phyloP scores from a whole-genome alignment of 1,140 invertebrate genomes.

The Drosophila eugracilis region DNA sequence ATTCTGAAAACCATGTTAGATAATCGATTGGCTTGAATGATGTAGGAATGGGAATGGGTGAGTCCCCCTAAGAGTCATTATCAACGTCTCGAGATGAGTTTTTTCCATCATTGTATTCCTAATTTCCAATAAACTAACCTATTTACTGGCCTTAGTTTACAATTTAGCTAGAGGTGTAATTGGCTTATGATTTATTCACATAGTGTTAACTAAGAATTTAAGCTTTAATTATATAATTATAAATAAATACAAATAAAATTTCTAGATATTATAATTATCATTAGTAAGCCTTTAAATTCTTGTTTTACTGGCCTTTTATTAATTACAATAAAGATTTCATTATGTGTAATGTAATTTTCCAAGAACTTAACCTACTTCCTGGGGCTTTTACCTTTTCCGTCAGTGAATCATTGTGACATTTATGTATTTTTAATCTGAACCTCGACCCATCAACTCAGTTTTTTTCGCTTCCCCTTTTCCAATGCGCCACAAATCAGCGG shows the following conservation, averaged over 20 bases:
- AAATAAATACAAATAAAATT: too few species aligned
- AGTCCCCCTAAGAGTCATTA: background rate
- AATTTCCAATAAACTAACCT: background rate
- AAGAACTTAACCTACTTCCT: constrained; percentile 26
- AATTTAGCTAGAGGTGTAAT: background rate
- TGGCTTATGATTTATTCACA: background rate
- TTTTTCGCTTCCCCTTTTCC: constrained; percentile 10
- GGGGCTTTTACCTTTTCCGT: background rate
- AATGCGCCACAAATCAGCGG: constrained; percentile 47
- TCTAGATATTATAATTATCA: too few species aligned
- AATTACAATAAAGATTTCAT: background rate
- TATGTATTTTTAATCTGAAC: constrained; percentile 9
- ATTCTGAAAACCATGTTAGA: constrained; percentile 21
- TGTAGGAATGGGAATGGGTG: constrained; percentile 12
- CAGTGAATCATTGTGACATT: constrained; percentile 35
- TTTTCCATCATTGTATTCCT: background rate
- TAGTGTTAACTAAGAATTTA: background rate
- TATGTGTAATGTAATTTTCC: background rate
- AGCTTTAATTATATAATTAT: too few species aligned
- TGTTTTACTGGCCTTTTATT: background rate
- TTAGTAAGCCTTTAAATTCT: too few species aligned
- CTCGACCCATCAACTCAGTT: constrained; percentile 13
- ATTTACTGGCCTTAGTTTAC: background rate
- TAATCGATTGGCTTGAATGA: constrained; percentile 24
- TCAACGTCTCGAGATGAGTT: background rate